phyloP scores from a whole-genome alignment of 92 coral and sea anemone species.

The Galaxea fascicularis region DNA sequence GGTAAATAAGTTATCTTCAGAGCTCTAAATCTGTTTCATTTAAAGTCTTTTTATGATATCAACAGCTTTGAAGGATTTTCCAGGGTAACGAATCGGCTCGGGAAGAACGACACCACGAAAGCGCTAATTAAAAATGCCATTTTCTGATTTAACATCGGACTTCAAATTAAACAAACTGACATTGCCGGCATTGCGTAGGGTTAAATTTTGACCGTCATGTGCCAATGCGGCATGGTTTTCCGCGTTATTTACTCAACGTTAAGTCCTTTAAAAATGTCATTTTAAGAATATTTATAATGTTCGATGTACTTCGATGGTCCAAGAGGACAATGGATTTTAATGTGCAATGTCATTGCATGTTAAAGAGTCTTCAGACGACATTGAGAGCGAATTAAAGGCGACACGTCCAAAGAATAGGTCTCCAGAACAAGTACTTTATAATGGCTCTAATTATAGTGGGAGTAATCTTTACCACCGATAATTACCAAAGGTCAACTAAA shows the following conservation, averaged over 20 bases:
- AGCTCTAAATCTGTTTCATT: constrained; percentile 6
- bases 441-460: constrained; percentile 14
- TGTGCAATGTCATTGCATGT: not conserved
- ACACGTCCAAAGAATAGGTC: not conserved
- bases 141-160: constrained; percentile 2
- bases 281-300: not conserved
- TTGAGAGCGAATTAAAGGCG: not conserved
- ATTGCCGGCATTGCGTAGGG: not conserved
- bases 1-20: constrained; percentile 2
- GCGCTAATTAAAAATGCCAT: constrained; percentile 28
- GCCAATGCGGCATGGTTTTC: not conserved
- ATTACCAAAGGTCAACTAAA: constrained; percentile 18
- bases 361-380: not conserved
- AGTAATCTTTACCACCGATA: constrained; percentile 10
- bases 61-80: constrained; percentile 18
- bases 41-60: constrained; percentile 4
- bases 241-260: not conserved
- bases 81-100: constrained; percentile 23
- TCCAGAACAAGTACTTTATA: not conserved
- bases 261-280: not conserved
- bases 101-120: not conserved
- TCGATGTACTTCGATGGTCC: not conserved
- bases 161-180: not conserved
- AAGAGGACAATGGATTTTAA: not conserved
- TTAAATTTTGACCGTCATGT: not conserved